Evolutionary conservation across 2,113 vertebrate species (phyloP), one percentile per base, ranked within the genome.

Genomic region (Anser cygnoides): DNA sequence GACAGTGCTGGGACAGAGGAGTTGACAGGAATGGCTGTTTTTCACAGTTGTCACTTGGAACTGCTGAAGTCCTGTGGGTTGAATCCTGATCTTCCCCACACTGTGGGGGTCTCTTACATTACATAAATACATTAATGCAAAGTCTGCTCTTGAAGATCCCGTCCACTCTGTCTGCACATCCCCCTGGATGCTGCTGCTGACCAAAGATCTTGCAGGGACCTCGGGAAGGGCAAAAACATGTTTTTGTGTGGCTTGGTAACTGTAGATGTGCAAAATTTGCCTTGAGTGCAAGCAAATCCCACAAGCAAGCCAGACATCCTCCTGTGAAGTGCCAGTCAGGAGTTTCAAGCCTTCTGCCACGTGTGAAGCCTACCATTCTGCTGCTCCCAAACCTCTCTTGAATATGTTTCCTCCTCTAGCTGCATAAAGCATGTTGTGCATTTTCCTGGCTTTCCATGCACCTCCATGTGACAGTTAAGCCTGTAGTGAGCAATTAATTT

Each of bases 71-170:
- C 33, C 31, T 1, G 1, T 9, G 9, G 18, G 7, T 18, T 72
- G 55, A 4, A 67, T 37, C 37, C 15, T 21, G 17, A 84, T 6
- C 19, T 25, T 43, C 17, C 23, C 11, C 3, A 1, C 11, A 4
- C 19, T 0, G 0, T 29, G 13, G 50, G 4, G 3, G 3, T 39
- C 46, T 19, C n/a, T 23, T 7, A 1, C 0, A 0, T 39, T 71
- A 26, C 11, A 1, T 3, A 0, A 1, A 10, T 16, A 7, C 1
- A 1, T 6, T 41, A 33, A 39, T 7, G 9, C 6, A 0, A 67
- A 78, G 22, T 19, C 35, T 80, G 33, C n/a, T 65, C 41, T 71
- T 50, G 54, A 16, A 78, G 8, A 55, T 5, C 1, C 2, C 0
- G 0, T 80, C n/a, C 37, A 63, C 26, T 57, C 68, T 46, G 37